Evolutionary conservation across 92 coral and sea anemone species (phyloP).

Genomic region (Siderastrea radians): DNA sequence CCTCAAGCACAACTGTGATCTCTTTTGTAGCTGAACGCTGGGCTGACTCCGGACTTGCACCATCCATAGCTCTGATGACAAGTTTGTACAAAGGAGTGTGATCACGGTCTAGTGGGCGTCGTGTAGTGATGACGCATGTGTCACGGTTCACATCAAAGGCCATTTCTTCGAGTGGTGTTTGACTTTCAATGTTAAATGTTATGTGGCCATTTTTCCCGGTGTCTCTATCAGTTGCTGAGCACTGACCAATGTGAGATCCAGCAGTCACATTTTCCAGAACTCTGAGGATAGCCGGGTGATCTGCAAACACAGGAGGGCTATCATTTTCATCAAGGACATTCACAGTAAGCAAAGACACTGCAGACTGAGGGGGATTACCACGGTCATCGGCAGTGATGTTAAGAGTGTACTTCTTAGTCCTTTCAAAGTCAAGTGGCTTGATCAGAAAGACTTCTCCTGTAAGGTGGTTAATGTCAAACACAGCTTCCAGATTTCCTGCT

Average conservation of each 20-base stretch:
- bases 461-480: constrained; percentile 82
- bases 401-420: constrained; percentile 62
- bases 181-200: constrained; percentile 69
- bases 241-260: constrained; percentile 77
- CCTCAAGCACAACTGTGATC: constrained; percentile 69
- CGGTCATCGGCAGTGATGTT: constrained; percentile 91
- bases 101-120: constrained; percentile 79
- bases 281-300: constrained; percentile 44
- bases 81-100: constrained; percentile 65
- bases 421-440: constrained; percentile 89
- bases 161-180: constrained; percentile 61
- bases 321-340: constrained; percentile 91
- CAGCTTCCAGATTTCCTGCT: constrained; percentile 87
- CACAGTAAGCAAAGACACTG: constrained; percentile 70
- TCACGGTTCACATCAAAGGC: constrained; percentile 71
- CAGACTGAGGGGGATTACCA: constrained; percentile 74
- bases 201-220: constrained; percentile 85
- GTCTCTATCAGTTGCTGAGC: constrained; percentile 89
- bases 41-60: constrained; percentile 70
- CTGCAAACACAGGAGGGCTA: constrained; percentile 80
- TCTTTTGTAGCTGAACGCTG: constrained; percentile 76
- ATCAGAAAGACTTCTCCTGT: constrained; percentile 81
- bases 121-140: constrained; percentile 70
- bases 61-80: constrained; percentile 84
- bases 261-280: constrained; percentile 76